Conservation (phyloP, 2,797 vertebrate genomes). For the Distichodus sexfasciatus region DNA sequence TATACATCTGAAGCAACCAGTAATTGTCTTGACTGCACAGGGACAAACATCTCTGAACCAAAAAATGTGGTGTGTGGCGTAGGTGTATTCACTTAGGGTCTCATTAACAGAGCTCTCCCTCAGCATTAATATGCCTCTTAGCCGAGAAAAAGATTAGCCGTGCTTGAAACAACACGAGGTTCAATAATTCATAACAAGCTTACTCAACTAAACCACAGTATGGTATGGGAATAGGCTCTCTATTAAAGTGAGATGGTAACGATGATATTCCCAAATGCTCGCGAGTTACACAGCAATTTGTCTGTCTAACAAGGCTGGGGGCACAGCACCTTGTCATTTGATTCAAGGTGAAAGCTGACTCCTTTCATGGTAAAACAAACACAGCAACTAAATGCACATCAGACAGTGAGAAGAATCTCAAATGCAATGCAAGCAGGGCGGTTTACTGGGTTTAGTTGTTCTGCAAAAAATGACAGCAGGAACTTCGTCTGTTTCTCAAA, state of each 20-base stretch:
- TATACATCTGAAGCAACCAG: background rate
- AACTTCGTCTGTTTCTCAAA: constrained; percentile 21
- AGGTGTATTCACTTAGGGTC: background rate
- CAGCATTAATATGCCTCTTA: constrained; percentile 17
- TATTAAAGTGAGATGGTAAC: constrained; percentile 21
- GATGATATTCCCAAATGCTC: constrained; percentile 28
- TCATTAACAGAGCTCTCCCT: constrained; percentile 11
- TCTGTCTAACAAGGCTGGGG: constrained; percentile 15
- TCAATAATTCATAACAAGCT: constrained; percentile 41
- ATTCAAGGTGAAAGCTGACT: background rate
- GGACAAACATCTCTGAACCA: background rate
- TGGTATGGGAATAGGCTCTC: constrained; percentile 25
- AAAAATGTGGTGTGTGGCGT: background rate
- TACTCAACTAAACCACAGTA: constrained; percentile 24
- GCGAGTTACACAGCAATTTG: background rate
- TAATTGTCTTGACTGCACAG: background rate
- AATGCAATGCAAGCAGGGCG: background rate
- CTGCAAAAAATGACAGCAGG: too few relatives aligned
- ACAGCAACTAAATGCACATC: background rate
- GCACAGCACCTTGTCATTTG: background rate
- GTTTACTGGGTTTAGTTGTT: background rate
- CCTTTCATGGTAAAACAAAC: background rate
- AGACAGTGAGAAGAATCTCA: constrained; percentile 1
- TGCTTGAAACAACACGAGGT: constrained; percentile 37
- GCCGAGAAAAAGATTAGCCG: constrained; percentile 27